Evolutionary conservation across 2,113 vertebrate genomes (phyloP).

Genomic region (Microtus ochrogaster): DNA sequence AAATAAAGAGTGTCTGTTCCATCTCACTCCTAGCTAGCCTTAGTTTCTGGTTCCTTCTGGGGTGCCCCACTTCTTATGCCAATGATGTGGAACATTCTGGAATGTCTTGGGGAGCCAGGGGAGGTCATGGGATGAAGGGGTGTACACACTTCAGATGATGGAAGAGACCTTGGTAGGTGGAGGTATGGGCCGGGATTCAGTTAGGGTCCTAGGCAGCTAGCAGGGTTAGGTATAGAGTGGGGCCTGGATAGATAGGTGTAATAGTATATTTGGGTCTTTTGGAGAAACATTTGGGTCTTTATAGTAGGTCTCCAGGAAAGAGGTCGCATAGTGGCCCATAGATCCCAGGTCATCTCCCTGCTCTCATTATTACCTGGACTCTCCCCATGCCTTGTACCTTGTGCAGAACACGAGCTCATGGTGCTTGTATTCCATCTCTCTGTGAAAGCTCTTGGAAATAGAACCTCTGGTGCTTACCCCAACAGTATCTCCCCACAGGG

Average conservation of each 20-base stretch:
- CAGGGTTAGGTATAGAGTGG: background rate
- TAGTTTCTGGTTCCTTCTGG: slow-evolving; percentile 33
- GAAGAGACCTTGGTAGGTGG: background rate
- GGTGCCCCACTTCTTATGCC: slow-evolving; percentile 63
- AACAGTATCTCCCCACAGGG: background rate
- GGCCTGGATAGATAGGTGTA: background rate
- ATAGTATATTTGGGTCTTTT: background rate
- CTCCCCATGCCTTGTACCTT: background rate
- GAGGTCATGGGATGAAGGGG: background rate
- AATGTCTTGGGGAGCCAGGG: slow-evolving; percentile 70
- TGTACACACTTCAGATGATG: background rate
- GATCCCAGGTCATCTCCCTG: background rate
- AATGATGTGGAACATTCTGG: slow-evolving; percentile 68
- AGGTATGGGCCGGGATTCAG: slow-evolving; percentile 26
- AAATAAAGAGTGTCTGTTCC: background rate
- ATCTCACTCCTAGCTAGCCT: slow-evolving; percentile 34
- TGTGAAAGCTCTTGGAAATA: background rate
- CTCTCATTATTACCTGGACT: background rate
- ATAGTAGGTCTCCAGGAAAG: background rate
- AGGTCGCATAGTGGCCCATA: background rate
- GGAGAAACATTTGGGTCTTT: background rate
- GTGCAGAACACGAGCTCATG: background rate
- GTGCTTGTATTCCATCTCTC: background rate
- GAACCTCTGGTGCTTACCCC: background rate
- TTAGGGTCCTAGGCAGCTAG: slow-evolving; percentile 69